Conservation (phyloP, 2,797 vertebrate genomes). For the Orestias chungarensis region DNA sequence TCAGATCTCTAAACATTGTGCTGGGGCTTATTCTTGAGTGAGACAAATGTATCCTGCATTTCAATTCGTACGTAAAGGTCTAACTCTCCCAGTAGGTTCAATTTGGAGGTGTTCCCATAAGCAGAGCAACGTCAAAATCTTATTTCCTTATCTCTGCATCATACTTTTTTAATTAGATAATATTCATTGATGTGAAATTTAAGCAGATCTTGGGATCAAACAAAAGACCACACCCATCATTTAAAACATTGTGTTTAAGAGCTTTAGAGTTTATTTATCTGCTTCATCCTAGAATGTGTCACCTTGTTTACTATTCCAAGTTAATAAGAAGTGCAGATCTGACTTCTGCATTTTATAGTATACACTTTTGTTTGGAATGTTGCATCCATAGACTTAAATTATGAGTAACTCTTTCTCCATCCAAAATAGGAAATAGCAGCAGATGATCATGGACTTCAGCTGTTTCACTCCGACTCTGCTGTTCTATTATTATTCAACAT, state of each 20-base stretch:
- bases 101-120: no score
- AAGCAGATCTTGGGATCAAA: background rate
- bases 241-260: background rate
- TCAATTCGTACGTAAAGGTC: no score
- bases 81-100: no score
- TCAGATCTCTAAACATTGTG: no score
- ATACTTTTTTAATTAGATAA: background rate
- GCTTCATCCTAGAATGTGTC: background rate
- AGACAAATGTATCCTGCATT: no score
- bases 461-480: background rate
- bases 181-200: background rate
- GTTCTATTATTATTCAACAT: background rate
- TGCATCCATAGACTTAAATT: background rate
- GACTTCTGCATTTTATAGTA: background rate
- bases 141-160: no score
- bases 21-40: no score
- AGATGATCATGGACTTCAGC: background rate
- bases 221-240: no score
- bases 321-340: background rate
- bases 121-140: no score
- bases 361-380: background rate
- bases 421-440: background rate
- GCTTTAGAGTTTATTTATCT: background rate
- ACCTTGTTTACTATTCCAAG: background rate
- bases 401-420: background rate